Conservation (phyloP, 1,140 invertebrate species). For the Branchinecta lindahli region DNA sequence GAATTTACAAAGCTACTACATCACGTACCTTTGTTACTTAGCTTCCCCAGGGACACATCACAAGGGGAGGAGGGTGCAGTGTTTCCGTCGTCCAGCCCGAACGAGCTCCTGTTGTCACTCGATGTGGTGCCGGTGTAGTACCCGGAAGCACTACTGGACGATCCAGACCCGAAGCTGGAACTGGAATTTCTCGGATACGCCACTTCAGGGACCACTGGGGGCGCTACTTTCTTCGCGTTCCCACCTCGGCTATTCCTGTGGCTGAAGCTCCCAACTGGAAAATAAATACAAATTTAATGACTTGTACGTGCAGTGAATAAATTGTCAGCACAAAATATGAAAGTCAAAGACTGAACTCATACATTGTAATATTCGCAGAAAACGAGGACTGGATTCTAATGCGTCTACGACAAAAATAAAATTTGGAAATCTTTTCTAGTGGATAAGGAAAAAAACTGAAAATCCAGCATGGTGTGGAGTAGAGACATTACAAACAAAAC, state of each 20-base stretch:
- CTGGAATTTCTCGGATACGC: neutral
- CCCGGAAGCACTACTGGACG: neutral
- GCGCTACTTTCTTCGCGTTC: neutral
- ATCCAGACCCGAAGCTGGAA: neutral
- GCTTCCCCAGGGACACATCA: neutral
- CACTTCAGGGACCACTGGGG: neutral
- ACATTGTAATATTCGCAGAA: neutral
- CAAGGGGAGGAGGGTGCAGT: neutral
- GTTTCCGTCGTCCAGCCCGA: neutral
- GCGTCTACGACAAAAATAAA: neutral
- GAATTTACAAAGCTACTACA: no score
- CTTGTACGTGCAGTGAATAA: neutral
- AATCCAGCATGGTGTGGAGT: no score
- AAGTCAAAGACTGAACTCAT: neutral
- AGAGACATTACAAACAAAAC: no score
- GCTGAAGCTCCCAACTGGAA: constrained; percentile 2
- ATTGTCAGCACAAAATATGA: neutral
- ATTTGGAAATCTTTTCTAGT: no score
- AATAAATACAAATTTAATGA: neutral
- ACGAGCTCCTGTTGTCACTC: neutral
- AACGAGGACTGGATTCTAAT: neutral
- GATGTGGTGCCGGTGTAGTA: neutral
- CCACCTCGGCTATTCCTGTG: neutral
- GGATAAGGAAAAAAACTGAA: no score
- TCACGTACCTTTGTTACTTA: neutral